Evolutionary conservation across 2,113 vertebrate species (phyloP).

Genomic region (Aspiorhynchus laticeps): DNA sequence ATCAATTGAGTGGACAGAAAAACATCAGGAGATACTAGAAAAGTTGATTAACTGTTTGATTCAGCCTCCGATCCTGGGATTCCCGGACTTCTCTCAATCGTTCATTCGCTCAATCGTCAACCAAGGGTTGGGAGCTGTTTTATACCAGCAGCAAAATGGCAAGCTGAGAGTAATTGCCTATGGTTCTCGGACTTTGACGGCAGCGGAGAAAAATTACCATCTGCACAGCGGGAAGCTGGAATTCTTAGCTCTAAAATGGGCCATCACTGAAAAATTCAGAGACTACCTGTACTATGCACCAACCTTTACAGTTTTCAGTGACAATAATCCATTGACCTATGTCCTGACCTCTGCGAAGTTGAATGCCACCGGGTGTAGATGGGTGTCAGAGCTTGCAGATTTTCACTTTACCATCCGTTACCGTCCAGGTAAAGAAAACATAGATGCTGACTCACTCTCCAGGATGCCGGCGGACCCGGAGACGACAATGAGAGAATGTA

Average conservation of each 20-base stretch:
- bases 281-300: not conserved
- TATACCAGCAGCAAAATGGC: not conserved
- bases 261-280: not conserved
- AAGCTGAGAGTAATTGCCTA: constrained; percentile 4
- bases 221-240: not conserved
- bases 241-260: not conserved
- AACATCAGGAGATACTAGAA: not conserved
- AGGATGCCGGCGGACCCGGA: not conserved
- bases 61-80: not conserved
- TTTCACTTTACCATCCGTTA: not conserved
- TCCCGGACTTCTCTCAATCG: not conserved
- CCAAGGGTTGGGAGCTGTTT: not conserved
- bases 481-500: not conserved
- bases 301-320: not conserved
- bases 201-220: constrained; percentile 9
- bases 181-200: not conserved
- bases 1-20: not conserved
- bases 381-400: not conserved
- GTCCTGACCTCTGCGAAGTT: not conserved
- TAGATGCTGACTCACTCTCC: not conserved
- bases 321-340: not conserved
- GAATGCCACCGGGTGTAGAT: not conserved
- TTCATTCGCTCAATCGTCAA: not conserved
- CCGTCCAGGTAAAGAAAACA: not conserved
- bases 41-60: not conserved